Evolutionary conservation across 2,113 vertebrate genomes (phyloP).

Genomic region (Scomber colias): DNA sequence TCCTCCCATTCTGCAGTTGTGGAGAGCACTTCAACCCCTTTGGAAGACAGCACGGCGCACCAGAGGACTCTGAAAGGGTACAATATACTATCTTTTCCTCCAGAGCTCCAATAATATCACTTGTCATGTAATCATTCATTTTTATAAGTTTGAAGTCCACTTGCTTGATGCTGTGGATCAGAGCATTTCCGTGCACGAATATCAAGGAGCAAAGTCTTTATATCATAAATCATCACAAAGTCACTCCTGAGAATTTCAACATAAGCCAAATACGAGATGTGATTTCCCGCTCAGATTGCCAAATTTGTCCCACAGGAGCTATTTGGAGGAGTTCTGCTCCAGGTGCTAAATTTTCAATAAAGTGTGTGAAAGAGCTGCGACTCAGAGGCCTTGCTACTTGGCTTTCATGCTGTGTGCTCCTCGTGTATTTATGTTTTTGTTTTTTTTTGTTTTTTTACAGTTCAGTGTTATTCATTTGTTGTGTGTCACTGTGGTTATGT

Average conservation of each 20-base stretch:
- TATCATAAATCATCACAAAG: conserved; percentile 12
- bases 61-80: conserved; percentile 89
- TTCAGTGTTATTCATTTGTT: background rate
- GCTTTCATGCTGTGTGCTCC: background rate
- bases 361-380: background rate
- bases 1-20: conserved; percentile 81
- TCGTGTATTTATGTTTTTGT: too few relatives aligned
- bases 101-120: background rate
- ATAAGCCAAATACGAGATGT: background rate
- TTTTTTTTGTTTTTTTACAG: background rate
- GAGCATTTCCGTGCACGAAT: background rate
- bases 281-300: background rate
- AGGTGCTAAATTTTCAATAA: conserved; percentile 15
- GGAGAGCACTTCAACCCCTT: conserved; percentile 92
- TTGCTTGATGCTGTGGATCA: background rate
- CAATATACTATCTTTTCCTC: background rate
- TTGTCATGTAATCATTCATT: background rate
- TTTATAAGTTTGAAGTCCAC: background rate
- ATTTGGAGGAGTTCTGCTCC: conserved; percentile 1
- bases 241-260: conserved; percentile 14
- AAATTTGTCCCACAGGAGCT: conserved; percentile 1
- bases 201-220: background rate
- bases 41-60: conserved; percentile 87
- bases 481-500: background rate
- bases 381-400: background rate